Conservation (phyloP, 92 coral and sea anemone species). For the Siderastrea radians region DNA sequence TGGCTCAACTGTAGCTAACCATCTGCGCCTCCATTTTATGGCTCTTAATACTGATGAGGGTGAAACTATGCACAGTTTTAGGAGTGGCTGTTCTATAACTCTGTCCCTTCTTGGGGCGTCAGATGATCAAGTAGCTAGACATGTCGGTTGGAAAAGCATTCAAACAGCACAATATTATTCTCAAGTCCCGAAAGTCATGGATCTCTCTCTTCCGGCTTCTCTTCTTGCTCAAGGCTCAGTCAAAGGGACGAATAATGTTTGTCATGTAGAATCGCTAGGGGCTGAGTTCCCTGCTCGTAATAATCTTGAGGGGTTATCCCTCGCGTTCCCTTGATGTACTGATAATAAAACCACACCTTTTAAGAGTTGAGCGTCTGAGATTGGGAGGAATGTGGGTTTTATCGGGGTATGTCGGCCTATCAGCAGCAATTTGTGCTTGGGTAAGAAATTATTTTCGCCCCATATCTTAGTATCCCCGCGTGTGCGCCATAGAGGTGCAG, state of each 20-base stretch:
- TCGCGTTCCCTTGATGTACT: not conserved
- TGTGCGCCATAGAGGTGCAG: conserved; percentile 12
- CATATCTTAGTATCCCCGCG: conserved; percentile 7
- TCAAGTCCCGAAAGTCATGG: not conserved
- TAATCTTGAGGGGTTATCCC: not conserved
- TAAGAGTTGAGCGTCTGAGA: not conserved
- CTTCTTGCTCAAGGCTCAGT: conserved; percentile 25
- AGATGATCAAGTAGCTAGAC: conserved; percentile 1
- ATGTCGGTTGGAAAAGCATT: conserved; percentile 7
- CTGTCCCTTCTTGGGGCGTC: conserved; percentile 21
- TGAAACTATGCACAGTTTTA: conserved; percentile 24
- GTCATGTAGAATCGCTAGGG: not conserved
- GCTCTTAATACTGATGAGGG: not conserved
- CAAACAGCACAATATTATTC: not conserved
- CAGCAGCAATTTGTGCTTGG: not conserved
- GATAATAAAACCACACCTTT: not conserved
- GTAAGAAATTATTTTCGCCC: conserved; percentile 11
- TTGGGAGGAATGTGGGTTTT: not conserved
- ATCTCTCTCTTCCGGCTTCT: not conserved
- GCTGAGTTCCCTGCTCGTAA: conserved; percentile 14
- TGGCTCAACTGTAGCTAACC: conserved; percentile 36
- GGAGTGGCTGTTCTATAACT: not conserved
- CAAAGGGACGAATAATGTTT: not conserved
- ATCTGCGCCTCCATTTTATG: conserved; percentile 18
- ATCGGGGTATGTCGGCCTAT: not conserved